Evolutionary conservation across 53 echinoderm and acorn worm species (phyloP), one percentile per base, ranked within the genome.

Genomic region (Paracentrotus lividus): DNA sequence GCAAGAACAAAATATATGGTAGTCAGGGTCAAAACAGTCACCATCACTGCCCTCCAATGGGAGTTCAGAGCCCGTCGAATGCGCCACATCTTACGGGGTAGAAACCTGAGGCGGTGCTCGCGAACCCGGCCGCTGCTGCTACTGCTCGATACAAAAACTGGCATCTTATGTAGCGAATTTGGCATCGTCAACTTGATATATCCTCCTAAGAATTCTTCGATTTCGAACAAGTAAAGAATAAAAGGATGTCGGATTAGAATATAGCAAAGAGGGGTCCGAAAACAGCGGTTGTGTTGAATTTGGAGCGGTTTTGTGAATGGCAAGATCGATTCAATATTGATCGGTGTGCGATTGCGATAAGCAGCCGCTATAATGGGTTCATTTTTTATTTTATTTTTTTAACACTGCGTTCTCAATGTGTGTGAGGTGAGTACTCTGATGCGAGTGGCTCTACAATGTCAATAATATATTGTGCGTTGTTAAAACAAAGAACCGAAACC

Each of bases 31-130:
- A 86, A 33, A 26, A 33, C 29, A 18, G 86, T 12, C 0, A 86
- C 56, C 51, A 29, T 54, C 31, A 86, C n/a, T 21, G 55, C 54
- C 10, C 56, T 49, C 86, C 86, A 86, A 13, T 86, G 49, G 23
- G 86, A 12, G 16, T 52, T 49, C 0, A 86, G 49, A 24, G 40
- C 52, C 34, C 86, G n/a, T 29, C 55, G 54, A 33, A 86, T 2
- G 32, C 86, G 86, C 86, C 54, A 54, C 86, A 86, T 86, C 86
- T 52, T 86, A 16, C 86, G 86, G 52, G 54, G 34, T 2, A 86
- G 86, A 32, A 86, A 86, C 56, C 86, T 49, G 10, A 86, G 21
- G 18, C 55, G 51, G 18, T 18, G 10, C 49, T 49, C 55, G n/a
- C 86, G 86, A 33, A n/a, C 3, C 23, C 27, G 54, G 27, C 86